Percentiles rank a stretch among this genome's conserved stretches.
phyloP scores from a whole-genome alignment of 1,140 invertebrate genomes.

The Mya arenaria region DNA sequence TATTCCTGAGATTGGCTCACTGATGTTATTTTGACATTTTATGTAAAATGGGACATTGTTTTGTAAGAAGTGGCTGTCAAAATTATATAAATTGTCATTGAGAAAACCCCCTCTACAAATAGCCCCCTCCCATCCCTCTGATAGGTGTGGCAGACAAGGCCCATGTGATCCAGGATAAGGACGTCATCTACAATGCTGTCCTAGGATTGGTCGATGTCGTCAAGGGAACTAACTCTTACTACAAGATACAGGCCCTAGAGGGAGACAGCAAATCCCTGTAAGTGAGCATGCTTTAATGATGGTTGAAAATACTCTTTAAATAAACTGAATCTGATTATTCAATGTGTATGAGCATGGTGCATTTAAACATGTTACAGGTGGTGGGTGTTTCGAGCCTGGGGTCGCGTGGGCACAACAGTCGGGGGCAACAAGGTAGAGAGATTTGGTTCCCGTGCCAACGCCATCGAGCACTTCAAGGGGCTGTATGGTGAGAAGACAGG shows the following conservation, averaged over 20 bases:
- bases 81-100: no score
- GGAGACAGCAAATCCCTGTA: constrained; percentile 86
- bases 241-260: constrained; percentile 96
- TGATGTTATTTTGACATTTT: no score
- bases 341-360: no score
- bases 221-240: constrained; percentile 94
- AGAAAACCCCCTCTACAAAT: no score
- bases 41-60: no score
- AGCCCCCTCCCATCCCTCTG: no score
- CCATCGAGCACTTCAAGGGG: constrained; percentile 85
- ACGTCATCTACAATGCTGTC: constrained; percentile 88
- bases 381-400: constrained; percentile 96
- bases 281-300: constrained; percentile 1
- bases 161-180: constrained; percentile 87
- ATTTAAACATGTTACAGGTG: no score
- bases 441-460: constrained; percentile 70
- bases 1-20: no score
- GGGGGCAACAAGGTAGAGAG: constrained; percentile 89
- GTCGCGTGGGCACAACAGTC: constrained; percentile 96
- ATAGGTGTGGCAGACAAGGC: constrained; percentile 87
- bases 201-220: constrained; percentile 93
- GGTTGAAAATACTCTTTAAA: not conserved
- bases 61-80: no score
- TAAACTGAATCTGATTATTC: not conserved
- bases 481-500: constrained; percentile 93